Percentiles rank a stretch among this genome's conserved stretches.
Conservation (phyloP, 35 echinoderm and acorn worm species). For the Lytechinus variegatus region DNA sequence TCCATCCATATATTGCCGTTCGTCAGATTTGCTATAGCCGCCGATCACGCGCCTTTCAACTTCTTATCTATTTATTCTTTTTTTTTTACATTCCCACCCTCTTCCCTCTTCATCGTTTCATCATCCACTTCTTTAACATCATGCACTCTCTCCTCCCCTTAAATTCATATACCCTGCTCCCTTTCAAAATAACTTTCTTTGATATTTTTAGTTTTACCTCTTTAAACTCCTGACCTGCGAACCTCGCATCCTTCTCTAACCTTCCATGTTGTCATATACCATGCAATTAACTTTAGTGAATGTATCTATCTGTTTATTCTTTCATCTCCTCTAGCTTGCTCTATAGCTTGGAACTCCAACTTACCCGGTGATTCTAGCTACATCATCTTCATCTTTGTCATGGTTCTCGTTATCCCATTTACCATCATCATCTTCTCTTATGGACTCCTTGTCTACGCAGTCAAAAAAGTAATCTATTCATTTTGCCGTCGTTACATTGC, state of each 20-base stretch:
- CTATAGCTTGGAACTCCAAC: slow-evolving; percentile 70
- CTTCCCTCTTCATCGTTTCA: background rate
- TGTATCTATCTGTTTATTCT: background rate
- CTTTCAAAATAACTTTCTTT: background rate
- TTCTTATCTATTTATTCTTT: background rate
- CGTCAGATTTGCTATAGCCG: too few relatives aligned
- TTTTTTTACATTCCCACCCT: background rate
- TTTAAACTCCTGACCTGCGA: too few relatives aligned
- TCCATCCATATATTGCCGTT: too few relatives aligned
- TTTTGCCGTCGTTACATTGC: background rate
- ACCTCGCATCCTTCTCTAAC: background rate
- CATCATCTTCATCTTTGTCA: slow-evolving; percentile 85
- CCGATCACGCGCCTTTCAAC: background rate
- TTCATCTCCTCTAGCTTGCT: slow-evolving; percentile 61
- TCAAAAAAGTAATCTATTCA: slow-evolving; percentile 72
- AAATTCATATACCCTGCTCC: background rate
- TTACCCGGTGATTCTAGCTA: slow-evolving; percentile 64
- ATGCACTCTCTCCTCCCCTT: background rate
- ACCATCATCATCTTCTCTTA: slow-evolving; percentile 71
- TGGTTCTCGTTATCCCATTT: slow-evolving; percentile 73
- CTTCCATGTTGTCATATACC: background rate
- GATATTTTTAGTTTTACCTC: too few relatives aligned
- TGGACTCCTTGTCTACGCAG: slow-evolving; percentile 72
- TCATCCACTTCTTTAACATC: background rate
- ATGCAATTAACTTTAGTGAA: background rate